Evolutionary conservation across 2,113 vertebrate species (phyloP).

Genomic region (Coracopsis vasa): DNA sequence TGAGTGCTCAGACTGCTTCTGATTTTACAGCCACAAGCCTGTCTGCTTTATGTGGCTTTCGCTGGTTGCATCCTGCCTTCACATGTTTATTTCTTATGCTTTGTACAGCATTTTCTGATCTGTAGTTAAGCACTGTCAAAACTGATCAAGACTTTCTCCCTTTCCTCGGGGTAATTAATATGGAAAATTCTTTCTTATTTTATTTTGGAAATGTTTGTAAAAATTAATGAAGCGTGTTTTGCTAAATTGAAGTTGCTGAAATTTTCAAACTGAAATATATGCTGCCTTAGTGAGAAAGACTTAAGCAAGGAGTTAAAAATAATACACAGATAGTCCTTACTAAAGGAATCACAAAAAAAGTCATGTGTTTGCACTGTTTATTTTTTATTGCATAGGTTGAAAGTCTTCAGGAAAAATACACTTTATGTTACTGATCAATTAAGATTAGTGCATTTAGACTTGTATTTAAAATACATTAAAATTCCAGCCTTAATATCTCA

Average conservation of each 20-base stretch:
- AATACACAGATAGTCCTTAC: background rate
- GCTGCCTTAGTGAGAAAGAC: background rate
- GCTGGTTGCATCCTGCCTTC: background rate
- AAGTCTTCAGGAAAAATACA: background rate
- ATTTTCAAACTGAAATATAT: constrained; percentile 23
- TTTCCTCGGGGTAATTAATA: constrained; percentile 25
- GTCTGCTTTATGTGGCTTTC: background rate
- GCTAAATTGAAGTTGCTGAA: constrained; percentile 35
- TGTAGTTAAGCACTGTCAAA: constrained; percentile 26
- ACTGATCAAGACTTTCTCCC: constrained; percentile 3
- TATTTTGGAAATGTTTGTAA: constrained; percentile 63
- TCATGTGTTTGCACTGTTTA: constrained; percentile 5
- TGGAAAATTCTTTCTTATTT: constrained; percentile 31
- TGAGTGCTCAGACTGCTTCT: background rate
- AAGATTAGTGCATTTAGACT: background rate
- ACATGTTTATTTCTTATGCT: background rate
- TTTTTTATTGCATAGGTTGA: background rate
- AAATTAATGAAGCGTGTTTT: constrained; percentile 62
- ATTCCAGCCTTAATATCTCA: background rate
- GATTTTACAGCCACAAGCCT: background rate
- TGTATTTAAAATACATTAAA: background rate
- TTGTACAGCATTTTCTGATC: background rate
- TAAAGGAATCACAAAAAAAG: constrained; percentile 29
- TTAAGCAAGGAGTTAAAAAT: background rate
- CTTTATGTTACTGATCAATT: constrained; percentile 1